Base-by-base conservation (phyloP, 2,888 invertebrate genomes). In the Papilio demoleus region DNA sequence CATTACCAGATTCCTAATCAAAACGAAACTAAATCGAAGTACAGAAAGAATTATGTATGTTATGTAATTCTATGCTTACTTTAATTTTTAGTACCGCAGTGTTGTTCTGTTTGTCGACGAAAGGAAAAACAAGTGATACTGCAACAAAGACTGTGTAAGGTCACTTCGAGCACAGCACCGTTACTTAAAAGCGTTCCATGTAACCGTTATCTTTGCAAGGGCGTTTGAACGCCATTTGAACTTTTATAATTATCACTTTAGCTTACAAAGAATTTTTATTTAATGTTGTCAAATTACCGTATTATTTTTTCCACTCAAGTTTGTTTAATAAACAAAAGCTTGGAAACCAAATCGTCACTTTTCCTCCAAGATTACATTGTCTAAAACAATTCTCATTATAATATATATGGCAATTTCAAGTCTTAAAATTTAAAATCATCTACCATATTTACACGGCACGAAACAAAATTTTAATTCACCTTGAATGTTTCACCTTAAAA, bases 11-110 rank as follows among this genome's bases (percentile, higher is more conserved):
- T n/a, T 4, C n/a, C n/a, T n/a, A 40, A n/a, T 40, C n/a, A 14
- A 4, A 40, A 40, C 4, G 17, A n/a, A 42, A 42, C 1, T 9
- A 42, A 42, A 42, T 8, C 17, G 11, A 1, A 0, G 17, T 11
- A 17, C 8, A 42, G 8, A 17, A 8, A 45, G 19, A 19, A 0
- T 19, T 19, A 1, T 42, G 17, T 45, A 12, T 9, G 2, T 45
- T 45, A 2, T 19, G 31, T 31, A 31, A 31, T 31, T 31, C 31
- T 5, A 58, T 36, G 58, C 19, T 58, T 19, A 36, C 78, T 79
- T 76, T 77, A 80, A 80, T 76, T 76, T 24, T 40, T 14, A 60
- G n/a, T n/a, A n/a, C 40, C 38, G 38, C 22, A 31, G n/a, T 36
- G 17, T 11, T 38, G 22, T n/a, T 60, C 40, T 38, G n/a, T 36